phyloP scores from a whole-genome alignment of 2,797 vertebrate species.

The Spinus pinus region DNA sequence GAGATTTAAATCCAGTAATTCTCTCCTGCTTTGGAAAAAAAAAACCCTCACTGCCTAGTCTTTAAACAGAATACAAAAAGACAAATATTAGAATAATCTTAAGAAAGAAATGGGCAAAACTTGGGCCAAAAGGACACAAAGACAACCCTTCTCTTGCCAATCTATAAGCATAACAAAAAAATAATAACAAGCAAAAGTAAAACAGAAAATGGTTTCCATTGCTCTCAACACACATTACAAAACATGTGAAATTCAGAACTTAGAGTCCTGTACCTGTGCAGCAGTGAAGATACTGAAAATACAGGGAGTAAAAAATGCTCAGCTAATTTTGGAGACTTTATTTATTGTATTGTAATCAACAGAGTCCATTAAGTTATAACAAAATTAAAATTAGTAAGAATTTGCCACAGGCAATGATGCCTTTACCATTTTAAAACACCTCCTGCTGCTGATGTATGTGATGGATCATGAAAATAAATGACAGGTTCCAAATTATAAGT shows the following conservation, averaged over 20 bases:
- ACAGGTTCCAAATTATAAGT: not conserved
- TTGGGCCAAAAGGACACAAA: not conserved
- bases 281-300: not conserved
- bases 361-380: not conserved
- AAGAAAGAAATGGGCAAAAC: not conserved
- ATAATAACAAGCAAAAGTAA: not conserved
- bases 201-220: not conserved
- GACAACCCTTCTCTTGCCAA: not conserved
- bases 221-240: not conserved
- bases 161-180: not conserved
- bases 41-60: not conserved
- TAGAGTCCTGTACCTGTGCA: not conserved
- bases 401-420: not conserved
- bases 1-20: conserved; percentile 2
- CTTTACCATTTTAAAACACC: not conserved
- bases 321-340: not conserved
- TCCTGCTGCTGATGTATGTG: not conserved
- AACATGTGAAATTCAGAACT: not conserved
- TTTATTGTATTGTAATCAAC: not conserved
- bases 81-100: not conserved
- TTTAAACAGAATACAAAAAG: not conserved
- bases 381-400: not conserved
- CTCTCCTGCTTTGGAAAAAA: not conserved
- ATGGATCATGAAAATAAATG: not conserved
- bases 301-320: not conserved